A percentile compares a stretch with the other conserved stretches of the same genome.
These are phyloP conservation scores for Ceyx cyanopectus DNA, from an alignment of 2,113 vertebrate species.

Conservation along the genomic window DNA sequence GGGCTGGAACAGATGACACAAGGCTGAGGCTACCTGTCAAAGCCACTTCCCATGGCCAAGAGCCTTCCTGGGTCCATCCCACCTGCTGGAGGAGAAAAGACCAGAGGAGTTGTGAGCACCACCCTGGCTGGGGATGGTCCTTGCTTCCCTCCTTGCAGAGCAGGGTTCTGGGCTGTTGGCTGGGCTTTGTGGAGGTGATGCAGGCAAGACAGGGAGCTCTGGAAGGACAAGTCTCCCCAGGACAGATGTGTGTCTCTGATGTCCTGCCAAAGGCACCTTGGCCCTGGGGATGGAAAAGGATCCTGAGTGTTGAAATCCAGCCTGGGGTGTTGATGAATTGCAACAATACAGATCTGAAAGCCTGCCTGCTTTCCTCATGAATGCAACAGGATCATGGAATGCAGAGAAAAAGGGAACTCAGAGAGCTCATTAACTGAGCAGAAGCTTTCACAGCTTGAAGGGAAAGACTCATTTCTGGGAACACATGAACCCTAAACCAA, in stretches of 20 bases:
- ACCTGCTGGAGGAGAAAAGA: neutral
- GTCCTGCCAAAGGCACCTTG: neutral
- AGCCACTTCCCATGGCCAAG: neutral
- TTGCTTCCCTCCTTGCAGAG: neutral
- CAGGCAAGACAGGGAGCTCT: neutral
- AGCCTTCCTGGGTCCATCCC: neutral
- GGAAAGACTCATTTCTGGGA: neutral
- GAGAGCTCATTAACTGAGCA: neutral
- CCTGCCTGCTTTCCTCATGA: neutral
- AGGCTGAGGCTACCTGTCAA: neutral
- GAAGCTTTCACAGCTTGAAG: neutral
- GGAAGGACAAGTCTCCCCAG: neutral
- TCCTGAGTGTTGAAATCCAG: neutral
- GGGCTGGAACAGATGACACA: neutral
- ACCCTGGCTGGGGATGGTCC: fast-evolving
- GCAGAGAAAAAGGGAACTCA: neutral
- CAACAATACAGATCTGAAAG: neutral
- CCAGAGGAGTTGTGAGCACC: neutral
- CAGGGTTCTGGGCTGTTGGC: no score
- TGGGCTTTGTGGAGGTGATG: neutral
- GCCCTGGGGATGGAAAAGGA: neutral
- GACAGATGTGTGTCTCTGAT: neutral
- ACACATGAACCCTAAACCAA: neutral
- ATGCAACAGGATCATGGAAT: neutral
- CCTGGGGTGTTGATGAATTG: neutral